A percentile compares a stretch with the other conserved stretches of the same genome.
phyloP scores from a whole-genome alignment of 2,797 vertebrate species.

The Parotocinclus haroldoi region DNA sequence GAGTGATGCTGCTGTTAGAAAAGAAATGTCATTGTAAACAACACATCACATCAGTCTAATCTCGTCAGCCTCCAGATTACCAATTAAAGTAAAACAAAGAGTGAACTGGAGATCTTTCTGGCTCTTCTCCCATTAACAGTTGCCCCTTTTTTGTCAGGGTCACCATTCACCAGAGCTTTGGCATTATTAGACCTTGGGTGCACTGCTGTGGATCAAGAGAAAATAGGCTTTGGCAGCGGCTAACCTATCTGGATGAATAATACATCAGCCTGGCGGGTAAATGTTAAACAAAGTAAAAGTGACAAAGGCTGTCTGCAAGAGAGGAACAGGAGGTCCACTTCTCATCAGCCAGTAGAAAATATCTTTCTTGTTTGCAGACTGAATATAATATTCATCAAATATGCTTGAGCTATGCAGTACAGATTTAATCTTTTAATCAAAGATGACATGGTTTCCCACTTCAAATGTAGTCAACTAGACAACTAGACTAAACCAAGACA shows the following conservation, averaged over 20 bases:
- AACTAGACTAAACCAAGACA: too few relatives aligned
- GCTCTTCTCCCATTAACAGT: too few relatives aligned
- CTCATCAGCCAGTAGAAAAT: constrained; percentile 13
- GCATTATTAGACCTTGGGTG: constrained; percentile 55
- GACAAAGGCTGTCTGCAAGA: constrained; percentile 21
- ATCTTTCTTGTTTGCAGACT: constrained; percentile 26
- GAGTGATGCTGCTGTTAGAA: too few relatives aligned
- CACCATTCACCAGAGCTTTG: background rate
- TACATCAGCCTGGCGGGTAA: constrained; percentile 50
- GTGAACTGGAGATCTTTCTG: constrained; percentile 36
- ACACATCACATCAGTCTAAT: constrained; percentile 13
- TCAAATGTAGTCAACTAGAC: too few relatives aligned
- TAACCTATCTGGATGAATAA: constrained; percentile 57
- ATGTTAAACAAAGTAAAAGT: constrained; percentile 49
- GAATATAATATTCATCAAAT: too few relatives aligned
- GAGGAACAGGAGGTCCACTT: constrained; percentile 41
- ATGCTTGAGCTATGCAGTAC: too few relatives aligned
- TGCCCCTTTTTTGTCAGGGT: constrained; percentile 37
- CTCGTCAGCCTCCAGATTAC: constrained; percentile 5
- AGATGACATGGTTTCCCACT: too few relatives aligned
- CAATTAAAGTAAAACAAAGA: constrained; percentile 41
- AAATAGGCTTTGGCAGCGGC: constrained; percentile 44
- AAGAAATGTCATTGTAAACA: too few relatives aligned
- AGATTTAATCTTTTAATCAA: too few relatives aligned
- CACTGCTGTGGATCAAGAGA: constrained; percentile 42